Conservation (phyloP, 2,797 vertebrate species). For the Dallia pectoralis region DNA sequence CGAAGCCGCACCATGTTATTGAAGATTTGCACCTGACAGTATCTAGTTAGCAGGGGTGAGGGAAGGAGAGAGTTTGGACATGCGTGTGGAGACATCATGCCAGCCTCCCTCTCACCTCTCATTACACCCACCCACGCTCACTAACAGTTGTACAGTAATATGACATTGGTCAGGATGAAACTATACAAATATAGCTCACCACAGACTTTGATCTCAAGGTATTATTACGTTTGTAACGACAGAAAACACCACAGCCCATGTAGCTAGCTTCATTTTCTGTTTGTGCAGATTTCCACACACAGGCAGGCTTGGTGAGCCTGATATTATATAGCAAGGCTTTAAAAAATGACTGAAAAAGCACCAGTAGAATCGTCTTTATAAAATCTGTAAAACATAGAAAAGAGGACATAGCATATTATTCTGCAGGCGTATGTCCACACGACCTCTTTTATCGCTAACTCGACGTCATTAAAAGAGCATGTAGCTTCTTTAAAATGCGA, state of each 20-base stretch:
- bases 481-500: constrained; percentile 43
- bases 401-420: constrained; percentile 56
- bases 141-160: constrained; percentile 81
- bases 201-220: constrained; percentile 77
- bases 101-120: constrained; percentile 26
- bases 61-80: constrained; percentile 48
- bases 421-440: constrained; percentile 43
- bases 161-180: constrained; percentile 71
- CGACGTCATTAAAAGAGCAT: constrained; percentile 39
- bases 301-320: constrained; percentile 61
- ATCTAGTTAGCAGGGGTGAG: constrained; percentile 61
- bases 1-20: constrained; percentile 80
- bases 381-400: constrained; percentile 72
- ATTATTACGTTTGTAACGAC: constrained; percentile 65
- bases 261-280: constrained; percentile 73
- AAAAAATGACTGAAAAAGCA: constrained; percentile 81
- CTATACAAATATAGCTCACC: constrained; percentile 74
- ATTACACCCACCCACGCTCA: constrained; percentile 49
- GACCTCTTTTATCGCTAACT: constrained; percentile 22
- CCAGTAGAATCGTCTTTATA: constrained; percentile 82
- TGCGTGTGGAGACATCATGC: constrained; percentile 43
- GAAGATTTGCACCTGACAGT: constrained; percentile 79
- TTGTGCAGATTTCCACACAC: constrained; percentile 65
- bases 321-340: constrained; percentile 65
- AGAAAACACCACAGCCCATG: constrained; percentile 81